These are phyloP conservation scores for Dryadula phaetusa DNA, from an alignment of 2,888 invertebrate species.

Conservation along the genomic window DNA sequence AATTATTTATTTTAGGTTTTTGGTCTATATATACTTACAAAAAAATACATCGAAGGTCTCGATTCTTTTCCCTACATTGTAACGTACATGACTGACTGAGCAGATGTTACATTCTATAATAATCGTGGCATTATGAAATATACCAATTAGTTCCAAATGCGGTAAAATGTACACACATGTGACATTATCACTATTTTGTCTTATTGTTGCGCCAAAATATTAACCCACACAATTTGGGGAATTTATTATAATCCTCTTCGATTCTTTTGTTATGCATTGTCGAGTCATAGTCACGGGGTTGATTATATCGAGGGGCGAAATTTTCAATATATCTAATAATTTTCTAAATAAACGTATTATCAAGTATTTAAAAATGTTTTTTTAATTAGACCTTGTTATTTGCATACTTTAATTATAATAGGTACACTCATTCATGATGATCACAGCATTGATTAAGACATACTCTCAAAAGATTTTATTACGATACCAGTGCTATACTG, in stretches of 20 bases:
- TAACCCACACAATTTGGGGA: conserved; percentile 82
- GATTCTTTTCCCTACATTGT: background rate
- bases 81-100: conserved; percentile 37
- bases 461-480: background rate
- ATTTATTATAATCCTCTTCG: conserved; percentile 80
- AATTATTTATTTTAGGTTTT: background rate
- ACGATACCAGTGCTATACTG: conserved; percentile 60
- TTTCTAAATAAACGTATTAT: conserved; percentile 55
- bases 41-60: background rate
- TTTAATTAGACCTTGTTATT: background rate
- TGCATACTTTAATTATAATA: too few relatives aligned
- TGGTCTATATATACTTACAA: background rate
- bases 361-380: too few relatives aligned
- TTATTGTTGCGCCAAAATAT: conserved; percentile 79
- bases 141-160: conserved; percentile 83
- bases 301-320: conserved; percentile 61
- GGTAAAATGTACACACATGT: conserved; percentile 78
- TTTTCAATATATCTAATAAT: conserved; percentile 55
- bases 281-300: conserved; percentile 55
- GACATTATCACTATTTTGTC: conserved; percentile 81
- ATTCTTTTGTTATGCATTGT: conserved; percentile 77
- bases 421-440: too few relatives aligned
- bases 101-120: conserved; percentile 78
- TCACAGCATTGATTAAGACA: background rate
- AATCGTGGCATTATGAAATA: conserved; percentile 74